phyloP scores from a whole-genome alignment of 2,888 invertebrate species.

The Icerya purchasi region DNA sequence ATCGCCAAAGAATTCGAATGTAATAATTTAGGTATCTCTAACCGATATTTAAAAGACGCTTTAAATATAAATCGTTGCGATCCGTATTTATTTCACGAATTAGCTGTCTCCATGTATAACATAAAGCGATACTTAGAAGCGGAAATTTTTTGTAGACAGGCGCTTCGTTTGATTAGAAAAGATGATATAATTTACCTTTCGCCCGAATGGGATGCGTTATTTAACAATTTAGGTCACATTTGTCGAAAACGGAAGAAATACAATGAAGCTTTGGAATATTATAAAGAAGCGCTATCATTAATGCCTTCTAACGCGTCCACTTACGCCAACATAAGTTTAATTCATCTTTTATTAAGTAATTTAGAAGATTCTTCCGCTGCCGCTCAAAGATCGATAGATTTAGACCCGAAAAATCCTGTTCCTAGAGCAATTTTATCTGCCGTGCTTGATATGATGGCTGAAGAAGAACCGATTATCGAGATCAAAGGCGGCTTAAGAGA shows the following conservation, averaged over 20 bases:
- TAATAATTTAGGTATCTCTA: neutral
- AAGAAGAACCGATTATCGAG: too few species aligned
- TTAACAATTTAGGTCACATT: neutral
- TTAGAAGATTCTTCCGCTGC: neutral
- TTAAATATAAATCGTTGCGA: neutral
- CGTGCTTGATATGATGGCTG: too few species aligned
- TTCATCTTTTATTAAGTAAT: neutral
- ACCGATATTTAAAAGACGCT: neutral
- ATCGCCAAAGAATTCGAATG: neutral
- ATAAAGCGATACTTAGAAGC: neutral
- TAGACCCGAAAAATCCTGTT: too few species aligned
- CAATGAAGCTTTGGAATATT: neutral
- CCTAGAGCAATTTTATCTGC: too few species aligned
- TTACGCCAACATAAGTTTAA: neutral
- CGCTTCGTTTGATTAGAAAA: neutral
- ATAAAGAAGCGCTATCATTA: neutral
- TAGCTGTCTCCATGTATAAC: neutral
- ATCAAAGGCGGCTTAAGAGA: too few species aligned
- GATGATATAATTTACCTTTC: neutral
- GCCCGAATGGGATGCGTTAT: neutral
- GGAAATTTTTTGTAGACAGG: neutral
- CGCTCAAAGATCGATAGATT: too few species aligned
- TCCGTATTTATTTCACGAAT: neutral
- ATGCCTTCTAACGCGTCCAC: neutral
- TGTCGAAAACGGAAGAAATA: neutral